These are phyloP conservation scores for Dissostichus mawsoni DNA, from an alignment of 2,113 vertebrate species.

Conservation along the genomic window DNA sequence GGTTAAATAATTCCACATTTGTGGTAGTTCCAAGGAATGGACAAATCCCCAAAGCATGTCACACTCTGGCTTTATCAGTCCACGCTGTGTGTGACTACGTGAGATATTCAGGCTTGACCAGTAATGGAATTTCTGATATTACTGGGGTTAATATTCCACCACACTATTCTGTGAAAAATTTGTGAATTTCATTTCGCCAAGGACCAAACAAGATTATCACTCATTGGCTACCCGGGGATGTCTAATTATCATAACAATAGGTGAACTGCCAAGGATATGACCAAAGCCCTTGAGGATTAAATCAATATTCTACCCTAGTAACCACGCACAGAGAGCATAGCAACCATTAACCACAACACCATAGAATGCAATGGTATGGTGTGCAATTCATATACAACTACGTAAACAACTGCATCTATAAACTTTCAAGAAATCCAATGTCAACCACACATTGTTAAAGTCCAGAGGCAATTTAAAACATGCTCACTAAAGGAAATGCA, in stretches of 20 bases:
- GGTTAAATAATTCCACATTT: background rate
- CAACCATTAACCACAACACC: constrained; percentile 60
- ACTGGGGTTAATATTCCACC: constrained; percentile 74
- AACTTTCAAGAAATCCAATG: constrained; percentile 27
- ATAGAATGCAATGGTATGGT: constrained; percentile 1
- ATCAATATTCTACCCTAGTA: constrained; percentile 69
- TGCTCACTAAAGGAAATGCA: constrained; percentile 34
- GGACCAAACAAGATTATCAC: constrained; percentile 61
- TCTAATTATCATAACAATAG: constrained; percentile 78
- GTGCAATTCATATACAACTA: constrained; percentile 45
- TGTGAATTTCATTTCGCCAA: constrained; percentile 66
- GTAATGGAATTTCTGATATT: constrained; percentile 49
- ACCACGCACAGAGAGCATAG: constrained; percentile 59
- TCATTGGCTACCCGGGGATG: constrained; percentile 60
- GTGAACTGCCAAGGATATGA: constrained; percentile 64
- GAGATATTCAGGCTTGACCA: constrained; percentile 43
- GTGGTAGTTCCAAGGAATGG: background rate
- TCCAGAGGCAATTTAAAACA: constrained; percentile 46
- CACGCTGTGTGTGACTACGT: constrained; percentile 11
- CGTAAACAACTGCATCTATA: constrained; percentile 18
- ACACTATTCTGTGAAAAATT: constrained; percentile 32
- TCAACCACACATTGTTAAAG: constrained; percentile 23
- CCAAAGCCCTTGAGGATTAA: constrained; percentile 64
- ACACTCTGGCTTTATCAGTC: background rate
- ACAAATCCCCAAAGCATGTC: constrained; percentile 22